Conservation (phyloP, 2,888 invertebrate genomes). For the Taphrorychus bicolor region DNA sequence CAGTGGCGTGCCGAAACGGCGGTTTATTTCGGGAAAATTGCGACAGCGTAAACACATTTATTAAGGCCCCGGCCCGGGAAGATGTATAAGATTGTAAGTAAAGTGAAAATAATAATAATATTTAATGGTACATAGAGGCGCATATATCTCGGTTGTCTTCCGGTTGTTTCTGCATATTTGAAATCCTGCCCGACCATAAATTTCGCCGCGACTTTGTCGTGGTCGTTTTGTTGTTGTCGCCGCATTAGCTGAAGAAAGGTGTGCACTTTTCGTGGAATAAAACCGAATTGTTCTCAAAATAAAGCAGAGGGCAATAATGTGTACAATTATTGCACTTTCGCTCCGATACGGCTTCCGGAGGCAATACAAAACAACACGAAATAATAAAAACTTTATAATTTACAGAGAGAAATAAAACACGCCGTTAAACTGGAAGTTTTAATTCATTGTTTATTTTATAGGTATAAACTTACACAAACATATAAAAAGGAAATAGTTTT, state of each 20-base stretch:
- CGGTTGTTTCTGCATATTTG: constrained; percentile 36
- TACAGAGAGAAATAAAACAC: constrained; percentile 38
- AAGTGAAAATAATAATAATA: constrained; percentile 37
- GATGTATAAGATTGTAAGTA: constrained; percentile 20
- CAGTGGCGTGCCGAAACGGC: constrained; percentile 9
- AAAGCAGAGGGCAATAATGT: background rate
- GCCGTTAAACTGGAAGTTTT: constrained; percentile 37
- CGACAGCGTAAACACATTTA: constrained; percentile 34
- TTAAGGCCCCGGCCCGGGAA: constrained; percentile 16
- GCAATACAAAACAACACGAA: constrained; percentile 19
- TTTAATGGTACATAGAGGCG: constrained; percentile 29
- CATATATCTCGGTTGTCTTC: constrained; percentile 19
- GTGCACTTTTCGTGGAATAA: background rate
- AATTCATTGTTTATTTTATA: constrained; percentile 41
- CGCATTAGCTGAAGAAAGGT: constrained; percentile 1
- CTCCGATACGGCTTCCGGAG: constrained; percentile 15
- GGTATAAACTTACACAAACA: constrained; percentile 42
- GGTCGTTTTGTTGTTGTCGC: constrained; percentile 14
- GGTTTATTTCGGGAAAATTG: constrained; percentile 10
- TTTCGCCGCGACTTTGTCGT: background rate
- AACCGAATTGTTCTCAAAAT: background rate
- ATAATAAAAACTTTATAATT: constrained; percentile 38
- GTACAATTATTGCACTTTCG: constrained; percentile 3
- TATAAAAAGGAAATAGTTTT: constrained; percentile 40
- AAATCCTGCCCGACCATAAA: constrained; percentile 31